Evolutionary conservation across 2,113 vertebrate species (phyloP), one percentile per base, ranked within the genome.

Genomic region (Parus major): DNA sequence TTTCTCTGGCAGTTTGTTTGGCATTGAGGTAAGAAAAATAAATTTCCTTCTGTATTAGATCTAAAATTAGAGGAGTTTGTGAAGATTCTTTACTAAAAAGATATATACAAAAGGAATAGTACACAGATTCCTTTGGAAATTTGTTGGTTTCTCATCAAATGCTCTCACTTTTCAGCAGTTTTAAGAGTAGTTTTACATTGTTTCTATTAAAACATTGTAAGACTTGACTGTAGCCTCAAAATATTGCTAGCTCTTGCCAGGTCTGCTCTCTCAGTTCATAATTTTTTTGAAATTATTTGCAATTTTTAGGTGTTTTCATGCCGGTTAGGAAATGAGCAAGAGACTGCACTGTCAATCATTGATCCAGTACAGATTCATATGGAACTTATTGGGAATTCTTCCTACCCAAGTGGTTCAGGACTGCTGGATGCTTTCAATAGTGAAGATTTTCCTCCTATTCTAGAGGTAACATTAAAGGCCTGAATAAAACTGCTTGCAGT

Each of bases 401-500:
- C 98, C 5, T 99, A 99, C 75, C 98, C 99, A n/a, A 98, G 98
- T 85, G 99, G 98, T 76, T 99, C 99, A 1, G 99, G 99, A 10
- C 96, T 99, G 35, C 95, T 99, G 97, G 99, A 99, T 75, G 99
- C 99, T 22, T 99, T 99, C 97, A 99, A 99, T 22, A 98, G 99
- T 49, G 99, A 98, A 90, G 99, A 99, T 93, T 99, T 99, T 61
- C 99, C 99, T 20, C 99, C 99, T 2, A 85, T 99, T 84, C 97
- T 99, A 69, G 99, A 99, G 99, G 99, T 99, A 98, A 95, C 31
- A 12, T 18, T 61, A 41, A 79, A 93, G 7, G 22, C 29, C 41
- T 66, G 18, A 49, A 46, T 66, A 24, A 70, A 73, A 19, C 5
- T 46, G 3, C 29, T 2, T 44, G 55, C 50, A 25, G 2, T n/a